Conservation (phyloP, 2,113 vertebrate genomes). For the Centropus unirufus region DNA sequence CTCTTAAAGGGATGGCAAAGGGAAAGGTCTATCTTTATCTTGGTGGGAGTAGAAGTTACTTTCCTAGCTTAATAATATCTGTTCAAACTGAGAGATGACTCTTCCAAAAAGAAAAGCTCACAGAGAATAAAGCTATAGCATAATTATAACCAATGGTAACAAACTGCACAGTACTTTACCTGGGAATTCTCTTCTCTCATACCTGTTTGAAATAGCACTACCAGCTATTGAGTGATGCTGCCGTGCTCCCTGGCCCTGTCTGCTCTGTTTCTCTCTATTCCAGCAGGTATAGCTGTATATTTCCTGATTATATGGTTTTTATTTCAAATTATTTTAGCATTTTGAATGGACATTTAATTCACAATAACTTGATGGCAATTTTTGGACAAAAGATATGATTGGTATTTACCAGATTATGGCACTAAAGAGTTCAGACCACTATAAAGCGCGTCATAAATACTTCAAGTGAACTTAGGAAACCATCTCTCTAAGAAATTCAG, state of each 20-base stretch:
- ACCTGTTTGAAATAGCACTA: neutral
- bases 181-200: constrained; percentile 1
- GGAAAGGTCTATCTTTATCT: constrained; percentile 37
- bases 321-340: constrained; percentile 51
- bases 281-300: constrained; percentile 1
- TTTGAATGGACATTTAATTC: constrained; percentile 49
- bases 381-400: constrained; percentile 19
- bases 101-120: constrained; percentile 74
- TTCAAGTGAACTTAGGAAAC: constrained; percentile 62
- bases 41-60: constrained; percentile 40
- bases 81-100: constrained; percentile 66
- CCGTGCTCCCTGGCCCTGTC: neutral
- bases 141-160: constrained; percentile 50
- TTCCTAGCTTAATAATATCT: constrained; percentile 60
- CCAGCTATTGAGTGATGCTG: neutral
- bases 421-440: constrained; percentile 66
- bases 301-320: neutral
- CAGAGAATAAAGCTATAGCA: constrained; percentile 61
- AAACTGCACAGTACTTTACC: constrained; percentile 25
- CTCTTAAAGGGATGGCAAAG: constrained; percentile 67
- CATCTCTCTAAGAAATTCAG: constrained; percentile 67
- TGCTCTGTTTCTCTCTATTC: neutral
- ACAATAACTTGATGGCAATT: constrained; percentile 55
- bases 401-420: constrained; percentile 62
- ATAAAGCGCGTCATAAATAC: constrained; percentile 36